These are phyloP conservation scores for Colostygia pectinataria DNA, from an alignment of 2,888 invertebrate species.

Conservation along the genomic window DNA sequence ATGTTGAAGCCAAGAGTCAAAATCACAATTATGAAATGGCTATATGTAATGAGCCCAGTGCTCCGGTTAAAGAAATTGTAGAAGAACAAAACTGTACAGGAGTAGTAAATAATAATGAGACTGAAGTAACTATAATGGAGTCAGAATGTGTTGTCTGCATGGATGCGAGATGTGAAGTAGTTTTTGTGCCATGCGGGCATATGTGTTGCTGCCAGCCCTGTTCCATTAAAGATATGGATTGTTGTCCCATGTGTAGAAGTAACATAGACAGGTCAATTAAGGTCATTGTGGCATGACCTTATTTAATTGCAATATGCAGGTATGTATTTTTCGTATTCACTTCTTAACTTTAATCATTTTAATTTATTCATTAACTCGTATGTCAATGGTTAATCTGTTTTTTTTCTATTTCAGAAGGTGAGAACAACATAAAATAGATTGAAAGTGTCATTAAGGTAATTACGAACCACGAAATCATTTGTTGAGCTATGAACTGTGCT, in stretches of 20 bases:
- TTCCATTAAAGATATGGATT: slow-evolving; percentile 80
- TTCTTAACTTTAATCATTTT: neutral
- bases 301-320: slow-evolving; percentile 26
- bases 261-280: slow-evolving; percentile 87
- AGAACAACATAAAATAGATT: neutral
- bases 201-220: slow-evolving; percentile 91
- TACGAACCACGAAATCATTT: slow-evolving; percentile 11
- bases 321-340: slow-evolving; percentile 1
- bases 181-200: slow-evolving; percentile 94
- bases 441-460: slow-evolving; percentile 11
- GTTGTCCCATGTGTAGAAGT: slow-evolving; percentile 92
- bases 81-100: slow-evolving; percentile 56
- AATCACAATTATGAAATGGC: slow-evolving; percentile 46
- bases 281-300: slow-evolving; percentile 80
- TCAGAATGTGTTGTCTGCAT: slow-evolving; percentile 93
- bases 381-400: too few species aligned
- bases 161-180: slow-evolving; percentile 87
- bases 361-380: too few species aligned
- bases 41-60: slow-evolving; percentile 46
- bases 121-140: slow-evolving; percentile 55
- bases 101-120: slow-evolving; percentile 55
- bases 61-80: slow-evolving; percentile 42
- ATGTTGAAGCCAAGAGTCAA: slow-evolving; percentile 70
- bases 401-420: slow-evolving; percentile 11
- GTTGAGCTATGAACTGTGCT: slow-evolving; percentile 7